phyloP scores from a whole-genome alignment of 2,888 invertebrate genomes.

The Drosophila siamana region DNA sequence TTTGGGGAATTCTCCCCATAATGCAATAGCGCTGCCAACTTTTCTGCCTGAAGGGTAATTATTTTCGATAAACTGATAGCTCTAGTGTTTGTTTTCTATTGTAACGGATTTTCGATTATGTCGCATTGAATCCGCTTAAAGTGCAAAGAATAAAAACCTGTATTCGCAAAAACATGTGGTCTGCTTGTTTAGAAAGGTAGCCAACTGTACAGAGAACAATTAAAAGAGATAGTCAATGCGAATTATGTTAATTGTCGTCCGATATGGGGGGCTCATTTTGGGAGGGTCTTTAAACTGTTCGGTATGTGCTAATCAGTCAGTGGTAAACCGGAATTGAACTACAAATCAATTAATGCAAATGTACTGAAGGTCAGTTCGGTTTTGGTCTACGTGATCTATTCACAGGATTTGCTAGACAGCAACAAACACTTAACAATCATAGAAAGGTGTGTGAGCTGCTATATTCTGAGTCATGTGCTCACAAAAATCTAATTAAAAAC shows the following conservation, averaged over 20 bases:
- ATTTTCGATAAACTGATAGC: conserved; percentile 2
- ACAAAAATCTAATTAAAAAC: conserved; percentile 45
- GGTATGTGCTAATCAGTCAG: conserved; percentile 43
- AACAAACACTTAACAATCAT: conserved; percentile 13
- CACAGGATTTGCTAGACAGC: conserved; percentile 48
- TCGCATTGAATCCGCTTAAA: conserved; percentile 2
- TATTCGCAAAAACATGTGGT: conserved; percentile 21
- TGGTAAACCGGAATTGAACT: conserved; percentile 66
- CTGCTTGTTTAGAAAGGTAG: conserved; percentile 62
- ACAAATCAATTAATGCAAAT: conserved; percentile 63
- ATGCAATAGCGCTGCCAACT: conserved; percentile 28
- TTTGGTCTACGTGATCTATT: conserved; percentile 50
- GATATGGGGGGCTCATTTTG: conserved; percentile 21
- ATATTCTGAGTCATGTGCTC: conserved; percentile 43
- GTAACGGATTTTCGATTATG: conserved; percentile 38
- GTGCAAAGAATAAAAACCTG: conserved; percentile 35
- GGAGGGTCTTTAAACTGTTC: conserved; percentile 63
- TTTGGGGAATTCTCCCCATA: not conserved
- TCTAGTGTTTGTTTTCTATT: not conserved
- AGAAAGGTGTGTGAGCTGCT: conserved; percentile 34
- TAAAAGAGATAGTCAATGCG: conserved; percentile 65
- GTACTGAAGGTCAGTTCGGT: conserved; percentile 60
- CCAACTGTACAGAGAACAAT: conserved; percentile 53
- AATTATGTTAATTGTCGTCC: conserved; percentile 67
- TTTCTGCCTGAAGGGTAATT: not conserved